phyloP scores from a whole-genome alignment of 2,113 vertebrate species.

The Poeciliopsis occidentalis region DNA sequence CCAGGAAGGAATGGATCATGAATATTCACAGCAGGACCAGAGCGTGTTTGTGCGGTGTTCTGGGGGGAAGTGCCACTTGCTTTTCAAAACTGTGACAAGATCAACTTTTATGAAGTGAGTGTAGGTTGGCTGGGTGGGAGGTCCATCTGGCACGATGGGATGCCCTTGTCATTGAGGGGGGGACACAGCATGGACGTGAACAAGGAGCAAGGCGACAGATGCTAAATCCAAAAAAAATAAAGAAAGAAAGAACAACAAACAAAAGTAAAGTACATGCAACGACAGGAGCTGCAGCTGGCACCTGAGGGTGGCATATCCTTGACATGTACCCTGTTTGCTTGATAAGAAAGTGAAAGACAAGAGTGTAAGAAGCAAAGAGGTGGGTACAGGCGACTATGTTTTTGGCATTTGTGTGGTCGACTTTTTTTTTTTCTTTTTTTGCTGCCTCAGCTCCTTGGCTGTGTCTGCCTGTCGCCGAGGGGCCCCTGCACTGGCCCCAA shows the following conservation, averaged over 20 bases:
- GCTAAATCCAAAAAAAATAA: constrained; percentile 26
- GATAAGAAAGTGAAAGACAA: constrained; percentile 51
- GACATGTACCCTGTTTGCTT: constrained; percentile 44
- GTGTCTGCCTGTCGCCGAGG: constrained; percentile 70
- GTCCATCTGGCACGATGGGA: constrained; percentile 77
- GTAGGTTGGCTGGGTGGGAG: constrained; percentile 64
- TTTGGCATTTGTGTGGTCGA: constrained; percentile 38
- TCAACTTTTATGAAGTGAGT: constrained; percentile 63
- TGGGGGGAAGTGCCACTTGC: constrained; percentile 42
- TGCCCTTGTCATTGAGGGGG: constrained; percentile 70
- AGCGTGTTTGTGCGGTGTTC: constrained; percentile 38
- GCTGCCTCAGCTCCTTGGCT: constrained; percentile 78
- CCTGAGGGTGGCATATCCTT: constrained; percentile 63
- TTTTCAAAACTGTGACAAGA: constrained; percentile 65
- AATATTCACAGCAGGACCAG: constrained; percentile 45
- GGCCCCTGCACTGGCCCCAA: constrained; percentile 69
- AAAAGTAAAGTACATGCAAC: constrained; percentile 32
- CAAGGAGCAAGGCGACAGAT: constrained; percentile 71
- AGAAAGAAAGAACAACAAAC: constrained; percentile 17
- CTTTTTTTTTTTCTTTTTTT: constrained; percentile 33
- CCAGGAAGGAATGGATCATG: constrained; percentile 4
- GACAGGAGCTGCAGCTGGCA: constrained; percentile 70
- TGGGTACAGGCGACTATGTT: constrained; percentile 38
- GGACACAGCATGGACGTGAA: constrained; percentile 65
- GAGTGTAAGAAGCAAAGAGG: constrained; percentile 26